A percentile compares a stretch with the other conserved stretches of the same genome.
Evolutionary conservation across 2,797 vertebrate genomes (phyloP).

Genomic region (Antennarius maculatus): DNA sequence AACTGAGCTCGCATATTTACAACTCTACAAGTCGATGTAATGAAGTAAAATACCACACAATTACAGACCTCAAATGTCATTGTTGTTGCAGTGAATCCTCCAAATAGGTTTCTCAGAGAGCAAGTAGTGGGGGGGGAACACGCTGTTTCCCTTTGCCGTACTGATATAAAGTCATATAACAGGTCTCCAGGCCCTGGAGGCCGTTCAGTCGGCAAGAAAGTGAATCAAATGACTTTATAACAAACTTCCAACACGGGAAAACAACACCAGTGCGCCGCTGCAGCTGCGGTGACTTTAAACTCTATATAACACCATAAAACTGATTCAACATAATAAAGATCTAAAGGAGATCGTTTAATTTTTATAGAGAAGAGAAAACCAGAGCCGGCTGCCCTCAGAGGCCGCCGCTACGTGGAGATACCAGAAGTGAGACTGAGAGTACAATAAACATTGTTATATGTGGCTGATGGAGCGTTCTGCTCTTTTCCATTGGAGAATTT

Average conservation of each 20-base stretch:
- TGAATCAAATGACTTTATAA: slow-evolving; percentile 23
- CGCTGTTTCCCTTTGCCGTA: slow-evolving; percentile 9
- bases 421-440: background rate
- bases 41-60: slow-evolving; percentile 47
- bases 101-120: slow-evolving; percentile 33
- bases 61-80: slow-evolving; percentile 45
- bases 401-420: slow-evolving; percentile 1
- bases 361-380: slow-evolving; percentile 24
- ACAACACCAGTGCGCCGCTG: background rate
- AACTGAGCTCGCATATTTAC: slow-evolving; percentile 53
- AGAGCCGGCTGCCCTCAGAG: slow-evolving; percentile 2
- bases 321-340: slow-evolving; percentile 7
- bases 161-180: slow-evolving; percentile 9
- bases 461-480: background rate
- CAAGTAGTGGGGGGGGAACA: background rate
- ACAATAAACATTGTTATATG: background rate
- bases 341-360: background rate
- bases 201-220: slow-evolving; percentile 11
- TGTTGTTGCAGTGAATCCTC: slow-evolving; percentile 43
- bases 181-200: slow-evolving; percentile 20
- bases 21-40: slow-evolving; percentile 51
- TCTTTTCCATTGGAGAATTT: background rate
- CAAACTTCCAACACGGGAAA: slow-evolving; percentile 30
- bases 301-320: slow-evolving; percentile 18
- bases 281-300: background rate